Evolutionary conservation across 2,888 invertebrate genomes (phyloP).

Genomic region (Pandemis corylana): DNA sequence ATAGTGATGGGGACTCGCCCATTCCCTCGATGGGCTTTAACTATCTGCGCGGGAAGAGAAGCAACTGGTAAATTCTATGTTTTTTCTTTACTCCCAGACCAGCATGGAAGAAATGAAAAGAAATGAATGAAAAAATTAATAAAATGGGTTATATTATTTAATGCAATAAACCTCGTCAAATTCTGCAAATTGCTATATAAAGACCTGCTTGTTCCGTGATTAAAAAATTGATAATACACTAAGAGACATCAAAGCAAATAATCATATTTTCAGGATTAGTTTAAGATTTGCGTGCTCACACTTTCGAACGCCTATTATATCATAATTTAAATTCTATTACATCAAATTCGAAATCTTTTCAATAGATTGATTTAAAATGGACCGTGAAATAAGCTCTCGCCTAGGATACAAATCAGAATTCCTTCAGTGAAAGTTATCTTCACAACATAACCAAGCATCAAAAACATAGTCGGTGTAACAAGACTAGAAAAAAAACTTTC

Average conservation of each 20-base stretch:
- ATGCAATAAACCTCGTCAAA: no score
- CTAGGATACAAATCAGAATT: slow-evolving; percentile 30
- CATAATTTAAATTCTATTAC: slow-evolving; percentile 27
- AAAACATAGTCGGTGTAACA: slow-evolving; percentile 14
- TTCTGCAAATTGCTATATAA: background rate
- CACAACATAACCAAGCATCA: slow-evolving; percentile 1
- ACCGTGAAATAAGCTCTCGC: slow-evolving; percentile 38
- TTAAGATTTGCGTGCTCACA: background rate
- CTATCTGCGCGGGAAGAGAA: no score
- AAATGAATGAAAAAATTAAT: no score
- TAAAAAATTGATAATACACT: background rate
- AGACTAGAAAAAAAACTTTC: slow-evolving; percentile 1
- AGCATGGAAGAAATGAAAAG: no score
- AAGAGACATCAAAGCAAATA: background rate
- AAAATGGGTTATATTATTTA: no score
- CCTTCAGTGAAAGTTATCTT: slow-evolving; percentile 34
- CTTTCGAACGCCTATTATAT: slow-evolving; percentile 28
- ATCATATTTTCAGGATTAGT: background rate
- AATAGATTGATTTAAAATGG: slow-evolving; percentile 33
- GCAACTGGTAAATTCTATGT: no score
- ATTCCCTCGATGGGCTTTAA: no score
- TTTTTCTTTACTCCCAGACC: no score
- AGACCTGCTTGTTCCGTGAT: background rate
- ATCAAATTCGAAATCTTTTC: slow-evolving; percentile 20
- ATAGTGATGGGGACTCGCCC: no score